Evolutionary conservation across 1,140 invertebrate genomes (phyloP).

Genomic region (Drosophila sproati): DNA sequence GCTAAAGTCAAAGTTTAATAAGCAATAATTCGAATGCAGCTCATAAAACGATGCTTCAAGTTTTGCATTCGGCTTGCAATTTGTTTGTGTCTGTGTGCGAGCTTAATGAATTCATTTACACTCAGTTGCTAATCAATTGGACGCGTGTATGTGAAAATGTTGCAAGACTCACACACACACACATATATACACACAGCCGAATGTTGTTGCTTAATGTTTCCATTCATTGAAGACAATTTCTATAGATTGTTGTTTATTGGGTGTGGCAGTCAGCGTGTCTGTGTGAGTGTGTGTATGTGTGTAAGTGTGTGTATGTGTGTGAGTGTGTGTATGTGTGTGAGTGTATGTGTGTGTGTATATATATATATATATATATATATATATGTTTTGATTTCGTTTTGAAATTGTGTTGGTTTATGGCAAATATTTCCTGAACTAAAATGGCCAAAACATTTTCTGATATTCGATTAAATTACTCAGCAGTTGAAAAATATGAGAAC

Average conservation of each 20-base stretch:
- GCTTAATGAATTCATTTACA: slow-evolving; percentile 77
- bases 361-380: not conserved
- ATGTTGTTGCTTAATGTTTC: slow-evolving; percentile 30
- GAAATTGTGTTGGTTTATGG: not conserved
- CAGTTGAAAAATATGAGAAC: no score
- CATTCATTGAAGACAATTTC: slow-evolving; percentile 13
- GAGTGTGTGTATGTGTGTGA: no score
- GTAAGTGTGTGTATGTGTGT: no score
- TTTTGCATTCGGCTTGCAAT: slow-evolving; percentile 43
- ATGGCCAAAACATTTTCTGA: no score
- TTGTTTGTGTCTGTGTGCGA: slow-evolving; percentile 8
- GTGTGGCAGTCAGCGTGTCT: slow-evolving; percentile 10
- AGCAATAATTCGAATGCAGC: slow-evolving; percentile 44
- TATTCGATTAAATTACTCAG: no score
- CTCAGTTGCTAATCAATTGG: slow-evolving; percentile 76
- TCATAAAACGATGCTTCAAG: not conserved
- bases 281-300: no score
- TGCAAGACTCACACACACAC: slow-evolving; percentile 33
- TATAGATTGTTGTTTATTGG: slow-evolving; percentile 22
- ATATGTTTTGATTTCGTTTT: not conserved
- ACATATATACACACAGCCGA: not conserved
- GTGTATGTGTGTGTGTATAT: not conserved
- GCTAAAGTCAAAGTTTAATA: slow-evolving; percentile 45
- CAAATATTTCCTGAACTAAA: no score
- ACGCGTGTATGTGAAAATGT: slow-evolving; percentile 41